phyloP scores from a whole-genome alignment of 2,113 vertebrate species.

The Mormoops blainvillei region DNA sequence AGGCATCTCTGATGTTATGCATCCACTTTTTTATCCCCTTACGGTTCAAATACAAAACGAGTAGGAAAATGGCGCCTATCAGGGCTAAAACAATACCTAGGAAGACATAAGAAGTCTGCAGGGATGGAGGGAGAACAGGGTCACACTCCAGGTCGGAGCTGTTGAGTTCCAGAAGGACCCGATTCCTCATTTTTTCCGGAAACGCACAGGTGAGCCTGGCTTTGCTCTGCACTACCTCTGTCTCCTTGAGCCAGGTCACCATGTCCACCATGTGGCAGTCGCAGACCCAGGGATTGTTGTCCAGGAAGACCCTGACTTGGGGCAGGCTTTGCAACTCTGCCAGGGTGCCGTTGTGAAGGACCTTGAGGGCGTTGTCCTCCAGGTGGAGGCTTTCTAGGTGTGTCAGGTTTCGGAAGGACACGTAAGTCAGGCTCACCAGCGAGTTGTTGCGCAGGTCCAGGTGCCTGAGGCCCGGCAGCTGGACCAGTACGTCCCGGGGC shows the following conservation, averaged over 20 bases:
- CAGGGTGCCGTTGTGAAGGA: constrained; percentile 79
- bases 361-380: constrained; percentile 86
- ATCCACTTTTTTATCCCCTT: constrained; percentile 99
- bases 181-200: constrained; percentile 80
- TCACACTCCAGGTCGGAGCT: constrained; percentile 82
- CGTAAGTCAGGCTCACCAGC: constrained; percentile 82
- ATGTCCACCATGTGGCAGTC: constrained; percentile 85
- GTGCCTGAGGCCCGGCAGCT: constrained; percentile 78
- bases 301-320: constrained; percentile 76
- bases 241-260: constrained; percentile 88
- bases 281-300: constrained; percentile 89
- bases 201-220: constrained; percentile 83
- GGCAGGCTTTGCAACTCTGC: constrained; percentile 79
- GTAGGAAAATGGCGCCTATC: constrained; percentile 95
- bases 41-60: constrained; percentile 97
- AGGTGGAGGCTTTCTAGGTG: constrained; percentile 86
- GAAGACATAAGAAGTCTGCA: constrained; percentile 97
- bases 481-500: constrained; percentile 76
- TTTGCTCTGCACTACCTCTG: constrained; percentile 76
- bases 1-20: constrained; percentile 97
- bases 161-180: constrained; percentile 80
- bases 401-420: constrained; percentile 78
- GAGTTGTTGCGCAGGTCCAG: constrained; percentile 91
- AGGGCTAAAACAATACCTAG: constrained; percentile 95
- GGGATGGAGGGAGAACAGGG: constrained; percentile 65